Percentiles rank a stretch among this genome's conserved stretches.
Evolutionary conservation across 2,113 vertebrate genomes (phyloP).

Genomic region (Puma concolor): DNA sequence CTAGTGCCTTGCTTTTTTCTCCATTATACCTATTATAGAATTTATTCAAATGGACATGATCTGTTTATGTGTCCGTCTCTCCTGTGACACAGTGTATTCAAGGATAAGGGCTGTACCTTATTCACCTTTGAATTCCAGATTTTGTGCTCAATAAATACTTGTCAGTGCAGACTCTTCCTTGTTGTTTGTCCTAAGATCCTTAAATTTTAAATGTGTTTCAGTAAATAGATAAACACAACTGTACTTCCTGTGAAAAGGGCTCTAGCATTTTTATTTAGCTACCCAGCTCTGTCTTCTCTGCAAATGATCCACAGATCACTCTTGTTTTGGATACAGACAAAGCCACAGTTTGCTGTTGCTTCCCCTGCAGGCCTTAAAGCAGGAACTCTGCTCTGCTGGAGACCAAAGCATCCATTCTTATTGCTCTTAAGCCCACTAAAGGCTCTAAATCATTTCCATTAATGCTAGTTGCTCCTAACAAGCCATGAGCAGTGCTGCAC

Average conservation of each 20-base stretch:
- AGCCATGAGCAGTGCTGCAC: background rate
- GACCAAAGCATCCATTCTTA: background rate
- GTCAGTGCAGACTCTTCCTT: background rate
- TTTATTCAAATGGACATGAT: background rate
- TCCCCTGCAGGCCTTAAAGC: background rate
- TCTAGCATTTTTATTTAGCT: background rate
- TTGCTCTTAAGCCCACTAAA: background rate
- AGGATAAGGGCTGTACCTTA: background rate
- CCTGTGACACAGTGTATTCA: background rate
- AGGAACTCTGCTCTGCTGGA: background rate
- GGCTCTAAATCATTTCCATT: background rate
- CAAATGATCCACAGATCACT: background rate
- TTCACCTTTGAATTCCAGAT: constrained; percentile 9
- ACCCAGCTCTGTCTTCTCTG: background rate
- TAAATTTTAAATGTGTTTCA: background rate
- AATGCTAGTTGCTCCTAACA: background rate
- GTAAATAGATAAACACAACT: background rate
- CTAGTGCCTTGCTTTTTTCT: constrained; percentile 39
- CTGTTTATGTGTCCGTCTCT: background rate
- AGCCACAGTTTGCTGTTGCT: background rate
- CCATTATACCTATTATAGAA: background rate
- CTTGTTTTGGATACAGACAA: background rate
- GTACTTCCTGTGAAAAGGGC: background rate
- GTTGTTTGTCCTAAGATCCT: background rate
- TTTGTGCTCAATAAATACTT: background rate